These are phyloP conservation scores for Fistularia tabacaria DNA, from an alignment of 2,797 vertebrate species.

Conservation along the genomic window DNA sequence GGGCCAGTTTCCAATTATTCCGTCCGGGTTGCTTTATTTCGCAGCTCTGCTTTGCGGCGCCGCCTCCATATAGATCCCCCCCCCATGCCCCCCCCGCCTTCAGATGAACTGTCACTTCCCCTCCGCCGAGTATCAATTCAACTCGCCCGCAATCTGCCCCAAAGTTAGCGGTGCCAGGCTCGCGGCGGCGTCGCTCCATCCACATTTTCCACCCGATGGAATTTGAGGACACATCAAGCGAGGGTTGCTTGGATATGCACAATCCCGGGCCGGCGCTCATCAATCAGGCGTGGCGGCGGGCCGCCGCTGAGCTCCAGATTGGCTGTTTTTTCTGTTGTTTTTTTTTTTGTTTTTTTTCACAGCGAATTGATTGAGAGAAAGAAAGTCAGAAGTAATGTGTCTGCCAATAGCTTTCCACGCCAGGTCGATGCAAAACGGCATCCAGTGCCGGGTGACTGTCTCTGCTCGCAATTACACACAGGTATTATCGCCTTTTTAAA, in stretches of 20 bases:
- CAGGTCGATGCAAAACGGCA: slow-evolving; percentile 62
- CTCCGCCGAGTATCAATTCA: slow-evolving; percentile 74
- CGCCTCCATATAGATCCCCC: slow-evolving; percentile 74
- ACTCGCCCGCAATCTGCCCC: slow-evolving; percentile 64
- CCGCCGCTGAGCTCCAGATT: slow-evolving; percentile 65
- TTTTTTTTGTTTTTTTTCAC: slow-evolving; percentile 65
- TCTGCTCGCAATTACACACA: slow-evolving; percentile 46
- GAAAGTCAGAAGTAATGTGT: slow-evolving; percentile 76
- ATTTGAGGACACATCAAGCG: slow-evolving; percentile 68
- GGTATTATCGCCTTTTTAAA: no score
- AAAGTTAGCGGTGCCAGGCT: slow-evolving; percentile 67
- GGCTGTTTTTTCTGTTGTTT: slow-evolving; percentile 46
- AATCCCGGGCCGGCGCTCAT: slow-evolving; percentile 64
- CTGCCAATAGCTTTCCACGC: slow-evolving; percentile 73
- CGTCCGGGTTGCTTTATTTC: slow-evolving; percentile 57
- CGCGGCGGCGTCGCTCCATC: slow-evolving; percentile 73
- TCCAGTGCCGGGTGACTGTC: slow-evolving; percentile 53
- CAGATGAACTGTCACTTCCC: slow-evolving; percentile 77
- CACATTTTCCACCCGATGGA: slow-evolving; percentile 75
- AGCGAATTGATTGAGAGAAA: slow-evolving; percentile 76
- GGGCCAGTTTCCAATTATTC: slow-evolving; percentile 46
- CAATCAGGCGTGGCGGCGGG: slow-evolving; percentile 69
- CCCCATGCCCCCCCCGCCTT: slow-evolving; percentile 68
- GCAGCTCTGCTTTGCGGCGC: slow-evolving; percentile 63
- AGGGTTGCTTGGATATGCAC: slow-evolving; percentile 72